Percentiles rank a stretch among this genome's conserved stretches.
Evolutionary conservation across 2,888 invertebrate species (phyloP).

Genomic region (Drosophila koepferae): DNA sequence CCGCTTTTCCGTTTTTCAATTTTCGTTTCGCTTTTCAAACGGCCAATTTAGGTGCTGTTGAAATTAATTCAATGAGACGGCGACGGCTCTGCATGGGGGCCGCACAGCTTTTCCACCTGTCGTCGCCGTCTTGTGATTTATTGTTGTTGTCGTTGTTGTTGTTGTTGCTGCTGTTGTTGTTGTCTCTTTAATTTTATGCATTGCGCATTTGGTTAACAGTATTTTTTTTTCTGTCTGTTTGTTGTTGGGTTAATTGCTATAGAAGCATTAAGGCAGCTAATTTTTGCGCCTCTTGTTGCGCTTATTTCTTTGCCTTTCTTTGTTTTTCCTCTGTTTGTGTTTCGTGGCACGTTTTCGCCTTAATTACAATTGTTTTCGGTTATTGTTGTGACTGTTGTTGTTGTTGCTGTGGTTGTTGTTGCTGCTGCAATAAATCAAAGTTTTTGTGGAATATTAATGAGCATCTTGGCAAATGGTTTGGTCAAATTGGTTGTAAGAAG

Average conservation of each 20-base stretch:
- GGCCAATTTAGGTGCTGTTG: slow-evolving; percentile 31
- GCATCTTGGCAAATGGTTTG: slow-evolving; percentile 27
- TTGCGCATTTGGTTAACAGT: slow-evolving; percentile 71
- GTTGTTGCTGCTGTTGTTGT: slow-evolving; percentile 23
- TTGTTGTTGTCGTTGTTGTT: slow-evolving; percentile 35
- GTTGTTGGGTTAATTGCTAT: slow-evolving; percentile 52
- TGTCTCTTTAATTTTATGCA: slow-evolving; percentile 66
- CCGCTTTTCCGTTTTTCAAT: slow-evolving; percentile 31
- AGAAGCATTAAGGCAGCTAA: slow-evolving; percentile 62
- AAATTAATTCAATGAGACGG: slow-evolving; percentile 68
- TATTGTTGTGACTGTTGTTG: slow-evolving; percentile 28
- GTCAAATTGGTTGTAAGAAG: slow-evolving; percentile 51
- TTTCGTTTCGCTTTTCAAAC: slow-evolving; percentile 28
- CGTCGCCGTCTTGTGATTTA: slow-evolving; percentile 60
- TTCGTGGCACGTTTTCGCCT: slow-evolving; percentile 33
- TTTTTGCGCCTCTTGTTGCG: slow-evolving; percentile 50
- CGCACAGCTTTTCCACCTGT: slow-evolving; percentile 65
- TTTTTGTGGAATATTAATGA: slow-evolving; percentile 55
- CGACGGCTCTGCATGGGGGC: slow-evolving; percentile 40
- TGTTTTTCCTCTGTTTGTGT: slow-evolving; percentile 42
- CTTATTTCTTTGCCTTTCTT: slow-evolving; percentile 26
- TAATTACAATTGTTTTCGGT: slow-evolving; percentile 54
- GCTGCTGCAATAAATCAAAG: slow-evolving; percentile 74
- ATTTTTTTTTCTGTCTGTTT: slow-evolving; percentile 10
- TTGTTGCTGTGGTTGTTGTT: slow-evolving; percentile 23